A percentile compares a stretch with the other conserved stretches of the same genome.
These are phyloP conservation scores for Nipponia nippon DNA, from an alignment of 2,113 vertebrate species.

Conservation along the genomic window DNA sequence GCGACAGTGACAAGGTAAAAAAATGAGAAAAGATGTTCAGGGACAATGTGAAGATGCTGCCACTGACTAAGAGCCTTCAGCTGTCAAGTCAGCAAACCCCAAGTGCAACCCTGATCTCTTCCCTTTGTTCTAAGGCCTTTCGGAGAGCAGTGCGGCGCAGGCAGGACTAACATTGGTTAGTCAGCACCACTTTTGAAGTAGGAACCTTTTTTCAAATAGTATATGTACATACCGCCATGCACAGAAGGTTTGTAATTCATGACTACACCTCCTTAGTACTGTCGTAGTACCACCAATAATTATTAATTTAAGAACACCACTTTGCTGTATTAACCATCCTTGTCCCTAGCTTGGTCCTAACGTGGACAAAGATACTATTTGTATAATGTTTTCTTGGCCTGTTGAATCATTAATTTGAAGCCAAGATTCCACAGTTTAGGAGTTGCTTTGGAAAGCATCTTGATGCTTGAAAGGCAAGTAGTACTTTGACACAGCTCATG, in stretches of 20 bases:
- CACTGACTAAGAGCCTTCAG: neutral
- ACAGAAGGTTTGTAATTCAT: neutral
- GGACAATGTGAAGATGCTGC: neutral
- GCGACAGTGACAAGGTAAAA: accelerated
- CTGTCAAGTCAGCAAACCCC: neutral
- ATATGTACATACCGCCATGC: neutral
- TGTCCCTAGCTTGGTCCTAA: neutral
- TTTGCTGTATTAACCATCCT: neutral
- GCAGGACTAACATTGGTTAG: neutral
- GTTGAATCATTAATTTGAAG: neutral
- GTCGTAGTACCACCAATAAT: neutral
- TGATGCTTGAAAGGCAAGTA: neutral
- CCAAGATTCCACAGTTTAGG: neutral
- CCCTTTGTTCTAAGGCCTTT: neutral
- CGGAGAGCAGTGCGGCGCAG: neutral
- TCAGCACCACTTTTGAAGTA: neutral
- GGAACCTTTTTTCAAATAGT: neutral
- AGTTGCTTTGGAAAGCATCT: neutral
- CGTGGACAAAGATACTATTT: accelerated
- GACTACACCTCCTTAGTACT: neutral
- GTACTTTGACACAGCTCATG: neutral
- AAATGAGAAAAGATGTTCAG: neutral
- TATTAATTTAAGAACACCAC: neutral
- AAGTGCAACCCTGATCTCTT: neutral
- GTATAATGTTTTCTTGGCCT: neutral